Base-by-base conservation (phyloP, 2,113 vertebrate species). In the Geococcyx californianus region DNA sequence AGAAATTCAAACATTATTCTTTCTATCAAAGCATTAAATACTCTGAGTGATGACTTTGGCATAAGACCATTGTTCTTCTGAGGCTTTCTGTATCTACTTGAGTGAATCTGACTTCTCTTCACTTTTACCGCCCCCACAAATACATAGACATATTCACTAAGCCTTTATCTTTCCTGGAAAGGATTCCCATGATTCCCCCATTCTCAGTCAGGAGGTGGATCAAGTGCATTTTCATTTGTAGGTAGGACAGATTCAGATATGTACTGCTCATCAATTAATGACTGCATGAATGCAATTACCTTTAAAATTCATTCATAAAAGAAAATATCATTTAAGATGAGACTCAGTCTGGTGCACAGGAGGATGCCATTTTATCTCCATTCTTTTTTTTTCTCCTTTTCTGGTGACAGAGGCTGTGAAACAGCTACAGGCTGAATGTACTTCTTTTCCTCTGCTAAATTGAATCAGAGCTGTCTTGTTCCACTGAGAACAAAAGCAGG, bases 61-160 rank as follows among this genome's bases (percentile, higher is more conserved):
- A 1, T 31, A 73, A 64, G 15, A 6, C 13, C 34, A 38, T 29
- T 66, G 4, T 11, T 93, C 9, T 16, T 75, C n/a, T 58, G 59
- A 49, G 28, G 6, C 3, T 63, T 91, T 72, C 26, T 69, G 54
- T 68, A 34, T 42, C 9, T 69, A 17, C 34, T 38, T 54, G 7
- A 69, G 7, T 70, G n/a, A 72, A 80, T 68, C 5, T 0, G 0
- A 16, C 8, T 69, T 73, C 38, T 82, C 12, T 17, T 72, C 42
- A 42, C 1, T 60, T 17, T 16, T 80, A 17, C 23, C 81, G 8
- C 16, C 6, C 17, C 11, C 19, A 24, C 58, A 66, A 79, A 73
- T n/a, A 49, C 6, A 40, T 42, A 26, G 9, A n/a, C 7, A 7
- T 6, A 5, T 51, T 87, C 38, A 17, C 29, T 47, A 77, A 70